Conservation (phyloP, 2,888 invertebrate species). For the Nephrotoma appendiculata region DNA sequence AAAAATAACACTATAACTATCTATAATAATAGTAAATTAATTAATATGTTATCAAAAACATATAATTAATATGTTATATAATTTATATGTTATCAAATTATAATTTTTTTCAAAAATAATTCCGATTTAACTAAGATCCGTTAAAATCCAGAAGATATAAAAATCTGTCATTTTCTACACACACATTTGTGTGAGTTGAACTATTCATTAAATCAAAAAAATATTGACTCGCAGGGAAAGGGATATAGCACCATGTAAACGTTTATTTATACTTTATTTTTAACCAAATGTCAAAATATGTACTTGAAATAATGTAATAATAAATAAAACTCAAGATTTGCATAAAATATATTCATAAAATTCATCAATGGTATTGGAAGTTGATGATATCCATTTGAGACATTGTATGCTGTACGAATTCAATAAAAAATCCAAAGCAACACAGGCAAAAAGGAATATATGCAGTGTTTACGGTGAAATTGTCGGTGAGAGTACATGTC, state of each 20-base stretch:
- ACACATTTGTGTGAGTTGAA: no score
- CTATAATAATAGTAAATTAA: no score
- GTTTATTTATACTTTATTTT: neutral
- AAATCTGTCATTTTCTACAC: no score
- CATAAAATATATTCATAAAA: neutral
- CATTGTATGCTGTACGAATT: constrained; percentile 1
- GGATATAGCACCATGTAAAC: neutral
- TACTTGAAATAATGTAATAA: neutral
- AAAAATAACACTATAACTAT: no score
- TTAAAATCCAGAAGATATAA: no score
- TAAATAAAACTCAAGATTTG: neutral
- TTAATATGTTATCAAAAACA: no score
- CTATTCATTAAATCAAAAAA: no score
- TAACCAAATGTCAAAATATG: neutral
- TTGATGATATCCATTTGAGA: neutral
- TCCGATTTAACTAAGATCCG: no score
- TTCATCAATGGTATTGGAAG: neutral
- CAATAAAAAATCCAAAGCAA: neutral
- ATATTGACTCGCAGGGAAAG: no score
- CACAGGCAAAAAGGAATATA: neutral
- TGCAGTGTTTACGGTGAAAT: neutral
- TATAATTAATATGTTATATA: no score
- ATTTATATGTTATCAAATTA: no score
- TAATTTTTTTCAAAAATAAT: no score
- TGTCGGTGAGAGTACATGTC: neutral